Evolutionary conservation across 2,113 vertebrate genomes (phyloP), one percentile per base, ranked within the genome.

Genomic region (Piaya cayana): DNA sequence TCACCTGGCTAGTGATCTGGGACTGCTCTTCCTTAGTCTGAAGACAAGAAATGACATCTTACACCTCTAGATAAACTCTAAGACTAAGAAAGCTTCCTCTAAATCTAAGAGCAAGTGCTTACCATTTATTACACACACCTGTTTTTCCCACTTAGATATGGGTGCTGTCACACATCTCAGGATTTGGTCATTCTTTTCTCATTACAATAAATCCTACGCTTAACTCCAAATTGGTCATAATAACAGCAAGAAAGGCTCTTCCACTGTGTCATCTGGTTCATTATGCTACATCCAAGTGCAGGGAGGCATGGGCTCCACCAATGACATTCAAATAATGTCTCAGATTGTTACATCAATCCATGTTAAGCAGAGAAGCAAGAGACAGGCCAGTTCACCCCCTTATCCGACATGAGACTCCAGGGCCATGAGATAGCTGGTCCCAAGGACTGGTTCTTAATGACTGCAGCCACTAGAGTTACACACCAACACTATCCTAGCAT

Each of bases 1-100:
- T 99, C 97, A 99, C 99, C 97, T 99, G 99, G 98, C 99, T 99
- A 83, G 99, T 99, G 98, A 99, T 99, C 98, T 99, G 99, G 88
- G 99, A 99, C 96, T 99, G 99, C 81, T 99, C 99, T 96, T 99
- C 99, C 97, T 99, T 99, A 88, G 99, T 99, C 99, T 99, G 95
- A 27, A 87, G 11, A 49, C 47, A 81, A 80, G n/a, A 90, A 25
- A 50, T 26, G 8, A 39, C 36, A 90, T 15, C 22, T 92, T 74
- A 85, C 23, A 63, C 8, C 11, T n/a, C 70, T 20, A 62, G 56
- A 59, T 52, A 78, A 78, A 75, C 21, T 56, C 45, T 59, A 82
- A 72, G 34, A 72, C 58, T 67, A 81, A 47, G 45, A 69, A 90
- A 68, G 7, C 16, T 86, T 64, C 14, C 39, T 70, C 23, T 45